Evolutionary conservation across 92 coral and sea anemone species (phyloP).

Genomic region (Porites lobata): DNA sequence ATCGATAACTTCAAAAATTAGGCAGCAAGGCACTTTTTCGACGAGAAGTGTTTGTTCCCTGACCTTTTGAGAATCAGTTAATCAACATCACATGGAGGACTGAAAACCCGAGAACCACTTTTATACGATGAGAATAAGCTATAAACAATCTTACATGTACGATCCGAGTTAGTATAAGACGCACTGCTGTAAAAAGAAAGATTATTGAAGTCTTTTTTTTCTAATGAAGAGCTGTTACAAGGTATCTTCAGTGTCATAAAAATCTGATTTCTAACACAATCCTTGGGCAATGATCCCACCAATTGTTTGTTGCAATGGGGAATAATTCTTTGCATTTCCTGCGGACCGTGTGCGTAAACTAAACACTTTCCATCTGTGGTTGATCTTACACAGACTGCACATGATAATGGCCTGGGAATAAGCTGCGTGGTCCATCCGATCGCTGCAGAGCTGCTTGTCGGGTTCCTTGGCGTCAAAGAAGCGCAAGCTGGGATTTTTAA

Average conservation of each 20-base stretch:
- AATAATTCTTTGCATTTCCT: conserved; percentile 87
- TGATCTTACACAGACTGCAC: conserved; percentile 88
- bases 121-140: no score
- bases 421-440: conserved; percentile 89
- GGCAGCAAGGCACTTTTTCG: no score
- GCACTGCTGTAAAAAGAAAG: no score
- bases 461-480: conserved; percentile 91
- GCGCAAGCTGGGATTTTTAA: conserved; percentile 84
- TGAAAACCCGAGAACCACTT: no score
- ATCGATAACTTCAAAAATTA: no score
- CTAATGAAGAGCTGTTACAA: background rate
- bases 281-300: conserved; percentile 64
- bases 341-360: conserved; percentile 81
- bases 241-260: background rate
- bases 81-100: no score
- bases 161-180: no score
- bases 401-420: conserved; percentile 95
- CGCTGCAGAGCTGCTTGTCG: conserved; percentile 89
- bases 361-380: conserved; percentile 89
- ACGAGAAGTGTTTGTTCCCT: no score
- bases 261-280: conserved; percentile 32
- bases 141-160: no score
- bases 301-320: conserved; percentile 73
- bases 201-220: background rate
- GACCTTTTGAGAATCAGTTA: no score